Conservation (phyloP, 2,797 vertebrate species). For the Mus spretus region DNA sequence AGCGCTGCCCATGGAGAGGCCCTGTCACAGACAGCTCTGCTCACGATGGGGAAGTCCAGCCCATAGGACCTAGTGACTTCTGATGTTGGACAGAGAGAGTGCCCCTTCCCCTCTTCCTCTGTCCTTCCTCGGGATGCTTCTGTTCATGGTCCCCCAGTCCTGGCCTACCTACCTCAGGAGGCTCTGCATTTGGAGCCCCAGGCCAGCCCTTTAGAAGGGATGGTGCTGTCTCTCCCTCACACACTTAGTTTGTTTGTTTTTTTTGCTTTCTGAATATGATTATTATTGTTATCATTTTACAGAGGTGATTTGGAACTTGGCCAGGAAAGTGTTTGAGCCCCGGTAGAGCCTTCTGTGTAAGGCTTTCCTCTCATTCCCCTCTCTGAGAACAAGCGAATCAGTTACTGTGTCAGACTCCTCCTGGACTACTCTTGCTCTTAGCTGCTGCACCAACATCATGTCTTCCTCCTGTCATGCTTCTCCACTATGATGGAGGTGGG, state of each 20-base stretch:
- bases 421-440: background rate
- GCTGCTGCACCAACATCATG: no score
- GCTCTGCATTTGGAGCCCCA: background rate
- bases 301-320: background rate
- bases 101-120: background rate
- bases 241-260: background rate
- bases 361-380: background rate
- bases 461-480: background rate
- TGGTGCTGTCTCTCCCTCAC: background rate
- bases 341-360: accelerated
- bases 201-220: accelerated
- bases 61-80: background rate
- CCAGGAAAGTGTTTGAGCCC: background rate
- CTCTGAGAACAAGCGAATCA: background rate
- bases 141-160: background rate
- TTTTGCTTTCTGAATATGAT: no score
- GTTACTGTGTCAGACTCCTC: background rate
- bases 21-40: background rate
- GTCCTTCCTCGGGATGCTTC: background rate
- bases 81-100: background rate
- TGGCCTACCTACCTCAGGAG: background rate
- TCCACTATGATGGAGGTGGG: no score
- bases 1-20: background rate
- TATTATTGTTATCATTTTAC: no score
- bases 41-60: background rate